These are phyloP conservation scores for Gisinianus flammeolus DNA, from an alignment of 2,888 invertebrate genomes.

Conservation along the genomic window DNA sequence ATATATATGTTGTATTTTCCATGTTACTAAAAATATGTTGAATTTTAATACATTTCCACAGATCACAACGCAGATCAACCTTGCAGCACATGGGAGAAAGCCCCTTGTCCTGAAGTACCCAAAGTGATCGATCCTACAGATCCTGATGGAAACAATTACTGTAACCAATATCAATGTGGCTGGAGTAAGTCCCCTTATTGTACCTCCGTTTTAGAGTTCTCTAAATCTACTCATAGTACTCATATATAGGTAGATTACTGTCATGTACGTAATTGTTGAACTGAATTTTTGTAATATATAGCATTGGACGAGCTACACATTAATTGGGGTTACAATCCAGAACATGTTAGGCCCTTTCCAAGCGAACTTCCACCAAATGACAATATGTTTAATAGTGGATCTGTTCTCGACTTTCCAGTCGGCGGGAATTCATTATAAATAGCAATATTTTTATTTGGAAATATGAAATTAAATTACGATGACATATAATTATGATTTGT, in stretches of 20 bases:
- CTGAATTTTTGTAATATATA: too few species aligned
- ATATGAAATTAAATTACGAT: too few species aligned
- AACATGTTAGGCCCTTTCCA: not conserved
- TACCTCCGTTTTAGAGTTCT: too few species aligned
- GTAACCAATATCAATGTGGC: not conserved
- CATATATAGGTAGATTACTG: too few species aligned
- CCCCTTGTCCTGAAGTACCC: not conserved
- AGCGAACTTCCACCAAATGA: not conserved
- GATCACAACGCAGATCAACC: not conserved
- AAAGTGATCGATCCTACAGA: not conserved
- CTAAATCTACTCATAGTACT: too few species aligned
- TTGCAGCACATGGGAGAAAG: not conserved
- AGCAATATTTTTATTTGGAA: too few species aligned
- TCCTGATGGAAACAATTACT: not conserved
- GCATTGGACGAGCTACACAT: not conserved
- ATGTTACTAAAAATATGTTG: not conserved
- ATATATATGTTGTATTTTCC: not conserved
- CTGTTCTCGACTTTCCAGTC: not conserved
- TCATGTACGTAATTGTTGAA: too few species aligned
- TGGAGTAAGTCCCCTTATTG: slow-evolving; percentile 1
- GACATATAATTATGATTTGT: too few species aligned
- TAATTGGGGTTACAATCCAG: slow-evolving; percentile 8
- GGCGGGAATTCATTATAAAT: too few species aligned
- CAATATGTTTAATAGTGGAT: not conserved
- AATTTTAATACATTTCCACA: not conserved